Conservation (phyloP, 2,797 vertebrate species). For the Cebuella pygmaea region DNA sequence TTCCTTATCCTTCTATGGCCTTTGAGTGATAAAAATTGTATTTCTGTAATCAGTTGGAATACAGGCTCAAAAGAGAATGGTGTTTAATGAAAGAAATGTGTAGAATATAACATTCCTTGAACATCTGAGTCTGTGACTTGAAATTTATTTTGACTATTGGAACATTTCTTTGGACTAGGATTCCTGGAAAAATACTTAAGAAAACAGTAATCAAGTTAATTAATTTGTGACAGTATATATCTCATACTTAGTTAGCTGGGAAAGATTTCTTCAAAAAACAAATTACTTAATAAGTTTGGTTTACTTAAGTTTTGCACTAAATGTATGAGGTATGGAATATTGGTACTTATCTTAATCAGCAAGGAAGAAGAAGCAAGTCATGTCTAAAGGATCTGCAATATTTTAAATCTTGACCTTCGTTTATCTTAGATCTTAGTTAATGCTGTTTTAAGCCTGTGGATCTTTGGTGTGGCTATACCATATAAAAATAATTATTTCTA, state of each 20-base stretch:
- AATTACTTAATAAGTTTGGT: constrained; percentile 58
- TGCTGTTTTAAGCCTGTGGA: background rate
- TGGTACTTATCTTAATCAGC: constrained; percentile 54
- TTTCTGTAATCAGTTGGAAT: background rate
- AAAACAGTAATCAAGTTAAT: constrained; percentile 67
- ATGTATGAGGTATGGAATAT: constrained; percentile 18
- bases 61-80: background rate
- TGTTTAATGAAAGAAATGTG: background rate
- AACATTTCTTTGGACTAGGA: constrained; percentile 44
- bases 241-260: constrained; percentile 46
- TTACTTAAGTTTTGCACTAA: constrained; percentile 13
- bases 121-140: background rate
- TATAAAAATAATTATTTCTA: constrained; percentile 25
- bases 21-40: background rate
- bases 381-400: background rate
- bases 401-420: background rate
- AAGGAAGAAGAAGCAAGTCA: background rate
- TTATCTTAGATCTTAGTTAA: background rate
- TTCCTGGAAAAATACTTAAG: constrained; percentile 50
- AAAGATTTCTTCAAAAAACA: constrained; percentile 52
- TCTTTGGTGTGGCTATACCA: background rate
- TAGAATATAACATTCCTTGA: background rate
- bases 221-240: constrained; percentile 49
- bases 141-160: constrained; percentile 54
- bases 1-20: accelerated